Conservation (phyloP, 2,888 invertebrate genomes). For the Mellilla xanthometata region DNA sequence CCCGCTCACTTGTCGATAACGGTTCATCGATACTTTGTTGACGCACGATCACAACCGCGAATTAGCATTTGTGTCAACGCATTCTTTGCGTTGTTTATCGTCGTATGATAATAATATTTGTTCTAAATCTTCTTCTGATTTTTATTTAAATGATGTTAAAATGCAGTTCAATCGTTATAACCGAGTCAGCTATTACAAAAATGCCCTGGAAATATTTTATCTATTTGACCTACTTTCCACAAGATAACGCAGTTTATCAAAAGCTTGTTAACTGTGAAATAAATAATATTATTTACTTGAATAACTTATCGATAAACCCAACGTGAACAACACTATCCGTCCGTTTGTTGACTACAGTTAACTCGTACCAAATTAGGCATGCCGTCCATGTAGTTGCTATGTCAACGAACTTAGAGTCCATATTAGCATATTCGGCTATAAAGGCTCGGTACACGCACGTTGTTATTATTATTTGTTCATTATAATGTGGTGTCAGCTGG, state of each 20-base stretch:
- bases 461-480: constrained; percentile 53
- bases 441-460: constrained; percentile 20
- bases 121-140: no score
- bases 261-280: no score
- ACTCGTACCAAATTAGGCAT: constrained; percentile 36
- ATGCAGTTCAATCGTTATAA: no score
- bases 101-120: no score
- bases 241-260: no score
- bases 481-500: constrained; percentile 54
- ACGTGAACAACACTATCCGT: constrained; percentile 49
- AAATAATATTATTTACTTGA: not conserved
- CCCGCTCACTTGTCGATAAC: constrained; percentile 15
- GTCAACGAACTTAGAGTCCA: constrained; percentile 33
- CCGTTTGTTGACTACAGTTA: constrained; percentile 47
- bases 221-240: no score
- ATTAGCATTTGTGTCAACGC: no score
- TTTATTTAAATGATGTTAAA: no score
- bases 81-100: no score
- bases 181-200: no score
- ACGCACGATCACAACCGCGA: constrained; percentile 5
- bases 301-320: constrained; percentile 1
- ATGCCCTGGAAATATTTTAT: no score
- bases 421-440: constrained; percentile 25
- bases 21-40: constrained; percentile 22
- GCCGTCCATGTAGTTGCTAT: constrained; percentile 40